Evolutionary conservation across 2,113 vertebrate genomes (phyloP).

Genomic region (Microtus ochrogaster): DNA sequence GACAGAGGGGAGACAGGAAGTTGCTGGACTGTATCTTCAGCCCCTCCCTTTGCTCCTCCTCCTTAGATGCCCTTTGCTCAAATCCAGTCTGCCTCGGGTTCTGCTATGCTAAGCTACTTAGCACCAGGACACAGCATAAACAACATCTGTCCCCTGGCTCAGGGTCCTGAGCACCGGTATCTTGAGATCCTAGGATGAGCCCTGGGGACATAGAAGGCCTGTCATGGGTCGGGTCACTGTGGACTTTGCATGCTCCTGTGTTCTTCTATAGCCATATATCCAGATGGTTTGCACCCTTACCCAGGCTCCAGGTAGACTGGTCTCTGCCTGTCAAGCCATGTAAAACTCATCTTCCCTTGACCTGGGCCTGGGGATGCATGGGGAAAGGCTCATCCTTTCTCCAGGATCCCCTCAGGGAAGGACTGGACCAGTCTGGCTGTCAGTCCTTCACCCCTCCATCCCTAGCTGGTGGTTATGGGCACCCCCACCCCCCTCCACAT

Average conservation of each 20-base stretch:
- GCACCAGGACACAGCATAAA: conserved; percentile 30
- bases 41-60: neutral
- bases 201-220: conserved; percentile 6
- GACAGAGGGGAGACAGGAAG: neutral
- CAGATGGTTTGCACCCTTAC: neutral
- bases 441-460: neutral
- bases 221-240: neutral
- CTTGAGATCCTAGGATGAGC: conserved; percentile 1
- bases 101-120: conserved; percentile 68
- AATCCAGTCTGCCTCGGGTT: neutral
- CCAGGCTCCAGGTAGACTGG: neutral
- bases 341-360: neutral
- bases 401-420: neutral
- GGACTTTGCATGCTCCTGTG: neutral
- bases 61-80: conserved; percentile 17
- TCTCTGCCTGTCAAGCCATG: neutral
- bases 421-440: neutral
- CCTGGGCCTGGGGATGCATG: neutral
- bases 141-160: conserved; percentile 50
- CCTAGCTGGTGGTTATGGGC: neutral
- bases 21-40: neutral
- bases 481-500: neutral
- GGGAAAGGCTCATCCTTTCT: neutral
- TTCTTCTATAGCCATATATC: neutral
- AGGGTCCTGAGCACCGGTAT: neutral